A percentile compares a stretch with the other conserved stretches of the same genome.
phyloP scores from a whole-genome alignment of 2,113 vertebrate species.

The Cygnus buccinator region DNA sequence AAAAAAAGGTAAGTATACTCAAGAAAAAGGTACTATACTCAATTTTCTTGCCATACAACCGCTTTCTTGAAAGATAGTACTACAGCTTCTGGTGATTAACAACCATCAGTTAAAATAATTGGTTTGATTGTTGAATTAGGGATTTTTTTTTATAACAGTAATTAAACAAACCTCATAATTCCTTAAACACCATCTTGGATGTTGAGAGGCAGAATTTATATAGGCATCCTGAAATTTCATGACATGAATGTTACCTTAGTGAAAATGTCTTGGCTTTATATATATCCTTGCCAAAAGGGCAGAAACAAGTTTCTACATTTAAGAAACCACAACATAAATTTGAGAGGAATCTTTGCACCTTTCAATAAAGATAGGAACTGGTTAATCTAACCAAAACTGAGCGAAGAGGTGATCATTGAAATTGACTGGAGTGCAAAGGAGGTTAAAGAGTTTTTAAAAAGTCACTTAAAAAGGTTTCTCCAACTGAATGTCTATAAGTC shows the following conservation, averaged over 20 bases:
- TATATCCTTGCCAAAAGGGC: background rate
- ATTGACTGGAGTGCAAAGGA: background rate
- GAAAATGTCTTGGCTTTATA: background rate
- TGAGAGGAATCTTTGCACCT: background rate
- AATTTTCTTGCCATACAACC: background rate
- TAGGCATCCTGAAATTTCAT: background rate
- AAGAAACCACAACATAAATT: background rate
- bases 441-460: background rate
- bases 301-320: background rate
- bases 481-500: background rate
- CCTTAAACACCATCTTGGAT: background rate
- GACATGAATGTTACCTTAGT: background rate
- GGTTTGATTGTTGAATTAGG: background rate
- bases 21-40: background rate
- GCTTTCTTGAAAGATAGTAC: background rate
- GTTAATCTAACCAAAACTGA: background rate
- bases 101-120: background rate
- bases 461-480: background rate
- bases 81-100: background rate
- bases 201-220: background rate
- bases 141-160: background rate
- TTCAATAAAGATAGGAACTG: background rate
- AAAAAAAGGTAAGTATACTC: too few relatives aligned
- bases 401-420: background rate
- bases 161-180: background rate